Evolutionary conservation across 2,797 vertebrate genomes (phyloP), one percentile per base, ranked within the genome.

Genomic region (Gymnoscopelus braueri): DNA sequence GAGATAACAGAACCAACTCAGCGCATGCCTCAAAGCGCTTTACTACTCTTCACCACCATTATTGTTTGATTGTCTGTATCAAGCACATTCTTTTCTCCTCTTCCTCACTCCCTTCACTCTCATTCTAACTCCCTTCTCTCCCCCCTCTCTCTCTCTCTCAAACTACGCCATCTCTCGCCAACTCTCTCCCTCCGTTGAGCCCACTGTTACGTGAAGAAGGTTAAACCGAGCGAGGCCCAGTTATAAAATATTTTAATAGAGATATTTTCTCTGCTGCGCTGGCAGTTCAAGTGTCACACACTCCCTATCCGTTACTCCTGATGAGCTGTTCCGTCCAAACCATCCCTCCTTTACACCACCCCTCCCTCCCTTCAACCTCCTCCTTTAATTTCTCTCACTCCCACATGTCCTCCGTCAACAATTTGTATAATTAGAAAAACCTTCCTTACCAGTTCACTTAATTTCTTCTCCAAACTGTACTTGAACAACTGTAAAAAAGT

Each of bases 381-480:
- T 65, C 63, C 81, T 60, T 88, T 82, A 64, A 84, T 89, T 82
- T 79, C 78, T 71, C 78, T 79, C 77, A 83, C 92, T 92, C 91
- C 92, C 88, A 92, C 91, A 77, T 10, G 39, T 69, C 79, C 74
- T 87, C 86, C 81, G 81, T 91, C 89, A 89, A 88, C 87, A 85
- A 82, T 85, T 90, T 86, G 87, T 82, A 79, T 71, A 81, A 91
- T 87, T 87, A 71, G 78, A 91, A 91, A 91, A 75, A 48, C 53
- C 63, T 61, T 90, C 72, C 96, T 97, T 94, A 98, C 97, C 96
- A 96, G 93, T 90, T 98, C 96, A 47, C 88, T 94, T 77, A 95
- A 88, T 92, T 95, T 98, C 94, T 97, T 98, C 91, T 97, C 94
- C 89, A 97, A 95, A 92, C 92, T 95, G 90, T 95, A 98, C 86